These are phyloP conservation scores for Holocentrus rufus DNA, from an alignment of 2,797 vertebrate genomes.

Conservation along the genomic window DNA sequence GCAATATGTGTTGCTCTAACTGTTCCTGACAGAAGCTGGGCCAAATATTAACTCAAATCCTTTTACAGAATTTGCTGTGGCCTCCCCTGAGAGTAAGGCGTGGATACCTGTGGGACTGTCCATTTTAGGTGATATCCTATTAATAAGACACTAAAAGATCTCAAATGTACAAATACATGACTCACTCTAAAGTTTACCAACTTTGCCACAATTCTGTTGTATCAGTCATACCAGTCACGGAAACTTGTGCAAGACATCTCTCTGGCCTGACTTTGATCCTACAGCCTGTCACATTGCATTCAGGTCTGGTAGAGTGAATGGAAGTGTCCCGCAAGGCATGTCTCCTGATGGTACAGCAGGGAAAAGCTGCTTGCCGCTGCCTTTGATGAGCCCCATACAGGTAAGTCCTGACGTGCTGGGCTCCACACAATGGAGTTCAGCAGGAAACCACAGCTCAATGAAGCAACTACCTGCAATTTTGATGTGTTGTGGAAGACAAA, in stretches of 20 bases:
- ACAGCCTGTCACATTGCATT: constrained; percentile 64
- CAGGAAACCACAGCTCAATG: constrained; percentile 14
- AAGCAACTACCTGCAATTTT: background rate
- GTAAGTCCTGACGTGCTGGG: constrained; percentile 31
- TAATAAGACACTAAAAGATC: constrained; percentile 21
- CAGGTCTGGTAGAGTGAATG: constrained; percentile 54
- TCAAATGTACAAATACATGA: constrained; percentile 1
- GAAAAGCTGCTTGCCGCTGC: constrained; percentile 55
- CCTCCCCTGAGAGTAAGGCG: constrained; percentile 1
- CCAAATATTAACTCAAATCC: constrained; percentile 11
- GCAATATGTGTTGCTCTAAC: constrained; percentile 4
- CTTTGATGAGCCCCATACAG: constrained; percentile 72
- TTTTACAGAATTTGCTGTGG: background rate
- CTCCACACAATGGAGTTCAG: constrained; percentile 34
- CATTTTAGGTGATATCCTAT: background rate
- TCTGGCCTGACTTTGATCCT: constrained; percentile 64
- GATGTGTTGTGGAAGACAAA: background rate
- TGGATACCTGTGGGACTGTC: background rate
- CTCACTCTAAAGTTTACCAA: constrained; percentile 3
- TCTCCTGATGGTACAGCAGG: constrained; percentile 65
- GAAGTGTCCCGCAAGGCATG: constrained; percentile 67
- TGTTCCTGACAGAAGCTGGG: background rate
- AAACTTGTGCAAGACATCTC: constrained; percentile 42
- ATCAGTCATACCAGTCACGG: constrained; percentile 16
- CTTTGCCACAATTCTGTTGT: constrained; percentile 18